phyloP scores from a whole-genome alignment of 2,888 invertebrate genomes.

The Brenthis ino region DNA sequence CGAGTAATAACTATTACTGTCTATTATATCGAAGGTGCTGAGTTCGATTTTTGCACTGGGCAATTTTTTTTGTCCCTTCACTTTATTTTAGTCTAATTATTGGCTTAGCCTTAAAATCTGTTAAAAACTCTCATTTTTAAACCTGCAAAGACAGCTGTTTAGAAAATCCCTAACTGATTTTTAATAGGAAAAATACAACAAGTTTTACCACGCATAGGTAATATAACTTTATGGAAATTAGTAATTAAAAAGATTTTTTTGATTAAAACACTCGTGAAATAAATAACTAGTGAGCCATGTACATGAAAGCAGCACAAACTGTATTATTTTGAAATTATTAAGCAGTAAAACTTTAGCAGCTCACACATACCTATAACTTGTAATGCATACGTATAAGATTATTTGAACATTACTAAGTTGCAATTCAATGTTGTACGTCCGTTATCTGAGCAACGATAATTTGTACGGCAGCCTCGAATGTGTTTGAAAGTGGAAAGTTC shows the following conservation, averaged over 20 bases:
- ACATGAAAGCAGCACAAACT: not conserved
- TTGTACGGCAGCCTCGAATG: slow-evolving; percentile 20
- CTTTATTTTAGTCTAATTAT: too few species aligned
- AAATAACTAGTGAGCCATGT: not conserved
- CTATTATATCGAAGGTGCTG: too few species aligned
- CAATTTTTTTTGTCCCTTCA: too few species aligned
- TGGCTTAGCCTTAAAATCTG: too few species aligned
- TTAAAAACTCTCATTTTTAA: too few species aligned
- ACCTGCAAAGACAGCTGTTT: too few species aligned
- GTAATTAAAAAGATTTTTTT: slow-evolving; percentile 1
- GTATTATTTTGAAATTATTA: slow-evolving; percentile 8
- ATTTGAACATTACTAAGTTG: slow-evolving; percentile 26
- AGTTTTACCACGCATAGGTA: too few species aligned
- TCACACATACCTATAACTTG: slow-evolving; percentile 12
- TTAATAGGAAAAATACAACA: too few species aligned
- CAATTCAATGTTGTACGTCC: slow-evolving; percentile 18
- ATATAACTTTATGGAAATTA: not conserved
- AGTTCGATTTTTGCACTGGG: too few species aligned
- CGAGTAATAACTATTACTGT: too few species aligned
- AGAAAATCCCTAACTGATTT: too few species aligned
- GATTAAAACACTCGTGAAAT: not conserved
- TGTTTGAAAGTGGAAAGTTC: slow-evolving; percentile 35
- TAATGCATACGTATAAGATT: slow-evolving; percentile 14
- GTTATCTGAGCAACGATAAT: slow-evolving; percentile 30
- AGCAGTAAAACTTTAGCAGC: slow-evolving; percentile 11